Evolutionary conservation across 2,888 invertebrate genomes (phyloP).

Genomic region (Arctia plantaginis): DNA sequence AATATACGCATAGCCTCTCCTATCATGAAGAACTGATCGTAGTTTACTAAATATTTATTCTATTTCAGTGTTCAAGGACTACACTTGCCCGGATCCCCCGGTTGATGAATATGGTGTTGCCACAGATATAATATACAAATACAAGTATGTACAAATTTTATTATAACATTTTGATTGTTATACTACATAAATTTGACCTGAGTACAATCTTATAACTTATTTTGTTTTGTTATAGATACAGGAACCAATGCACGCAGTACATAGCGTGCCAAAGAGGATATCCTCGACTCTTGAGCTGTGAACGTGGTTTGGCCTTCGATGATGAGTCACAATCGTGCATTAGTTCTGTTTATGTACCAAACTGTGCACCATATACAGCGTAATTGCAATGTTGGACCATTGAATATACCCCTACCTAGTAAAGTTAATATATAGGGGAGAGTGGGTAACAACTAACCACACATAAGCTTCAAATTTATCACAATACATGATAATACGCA

Average conservation of each 20-base stretch:
- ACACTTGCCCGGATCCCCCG: constrained; percentile 61
- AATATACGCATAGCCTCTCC: neutral
- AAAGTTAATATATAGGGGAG: neutral
- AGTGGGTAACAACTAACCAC: neutral
- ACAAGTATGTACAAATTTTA: constrained; percentile 54
- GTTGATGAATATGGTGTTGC: constrained; percentile 49
- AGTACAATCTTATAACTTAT: neutral
- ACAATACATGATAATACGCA: no score
- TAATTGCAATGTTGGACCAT: neutral
- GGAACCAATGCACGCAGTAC: constrained; percentile 64
- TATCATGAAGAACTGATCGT: neutral
- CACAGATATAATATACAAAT: constrained; percentile 56
- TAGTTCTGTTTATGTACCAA: constrained; percentile 39
- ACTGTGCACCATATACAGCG: constrained; percentile 24
- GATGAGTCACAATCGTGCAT: constrained; percentile 62
- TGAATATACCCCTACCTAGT: neutral
- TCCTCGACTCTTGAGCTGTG: constrained; percentile 71
- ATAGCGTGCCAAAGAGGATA: constrained; percentile 68
- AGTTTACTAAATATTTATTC: neutral
- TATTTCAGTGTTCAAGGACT: constrained; percentile 60
- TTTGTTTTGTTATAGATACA: constrained; percentile 55
- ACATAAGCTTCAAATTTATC: neutral
- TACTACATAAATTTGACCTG: neutral
- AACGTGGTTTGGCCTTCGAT: constrained; percentile 66
- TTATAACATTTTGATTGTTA: neutral